These are phyloP conservation scores for Podiceps cristatus DNA, from an alignment of 2,113 vertebrate genomes.

Conservation along the genomic window DNA sequence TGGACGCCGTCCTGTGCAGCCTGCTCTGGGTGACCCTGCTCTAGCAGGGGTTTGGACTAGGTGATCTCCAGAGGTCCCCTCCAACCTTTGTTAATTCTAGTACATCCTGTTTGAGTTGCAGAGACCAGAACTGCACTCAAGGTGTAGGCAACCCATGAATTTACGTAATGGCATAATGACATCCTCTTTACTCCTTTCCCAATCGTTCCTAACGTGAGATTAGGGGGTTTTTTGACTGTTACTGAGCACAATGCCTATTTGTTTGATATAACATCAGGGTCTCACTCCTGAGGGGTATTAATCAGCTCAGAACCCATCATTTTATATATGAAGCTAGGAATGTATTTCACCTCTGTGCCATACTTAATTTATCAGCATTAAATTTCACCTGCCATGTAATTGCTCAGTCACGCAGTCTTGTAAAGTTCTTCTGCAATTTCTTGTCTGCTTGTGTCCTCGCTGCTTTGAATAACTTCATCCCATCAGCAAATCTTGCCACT, in stretches of 20 bases:
- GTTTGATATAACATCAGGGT: not conserved
- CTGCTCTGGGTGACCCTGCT: not conserved
- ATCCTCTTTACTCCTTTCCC: not conserved
- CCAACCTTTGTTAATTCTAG: not conserved
- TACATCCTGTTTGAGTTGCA: not conserved
- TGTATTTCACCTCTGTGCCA: not conserved
- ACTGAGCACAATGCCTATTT: not conserved
- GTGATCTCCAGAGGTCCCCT: not conserved
- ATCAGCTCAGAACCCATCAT: not conserved
- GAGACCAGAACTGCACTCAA: not conserved
- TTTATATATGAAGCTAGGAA: not conserved
- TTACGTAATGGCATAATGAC: not conserved
- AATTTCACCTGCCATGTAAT: not conserved
- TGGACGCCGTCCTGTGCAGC: not conserved
- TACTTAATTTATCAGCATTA: not conserved
- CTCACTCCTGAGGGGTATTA: not conserved
- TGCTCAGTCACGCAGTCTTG: not conserved
- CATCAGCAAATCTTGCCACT: not conserved
- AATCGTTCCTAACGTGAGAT: not conserved
- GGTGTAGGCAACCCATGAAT: not conserved
- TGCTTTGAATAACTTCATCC: not conserved
- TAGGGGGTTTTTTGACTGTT: not conserved
- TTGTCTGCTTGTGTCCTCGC: not conserved
- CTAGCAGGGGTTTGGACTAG: not conserved
- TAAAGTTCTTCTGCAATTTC: not conserved